Percentiles rank a stretch among this genome's conserved stretches.
Evolutionary conservation across 2,888 invertebrate genomes (phyloP).

Genomic region (Phragmatobia fuliginosa): DNA sequence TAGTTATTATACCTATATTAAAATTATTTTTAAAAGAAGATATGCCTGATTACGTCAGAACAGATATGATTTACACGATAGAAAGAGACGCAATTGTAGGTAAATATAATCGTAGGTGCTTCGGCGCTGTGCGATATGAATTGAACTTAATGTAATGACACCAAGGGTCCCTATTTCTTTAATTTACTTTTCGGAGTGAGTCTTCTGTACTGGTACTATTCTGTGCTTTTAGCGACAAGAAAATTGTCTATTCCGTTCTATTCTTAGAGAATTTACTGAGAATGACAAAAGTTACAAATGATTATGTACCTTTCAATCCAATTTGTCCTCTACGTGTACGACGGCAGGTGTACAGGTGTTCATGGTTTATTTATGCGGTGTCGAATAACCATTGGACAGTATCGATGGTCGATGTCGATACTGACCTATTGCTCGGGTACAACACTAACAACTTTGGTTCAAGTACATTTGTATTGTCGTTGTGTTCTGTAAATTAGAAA

Average conservation of each 20-base stretch:
- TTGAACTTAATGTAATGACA: too few species aligned
- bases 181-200: too few species aligned
- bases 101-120: too few species aligned
- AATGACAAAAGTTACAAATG: neutral
- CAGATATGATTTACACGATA: too few species aligned
- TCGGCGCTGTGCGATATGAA: too few species aligned
- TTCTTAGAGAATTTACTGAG: neutral
- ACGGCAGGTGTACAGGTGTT: conserved; percentile 49
- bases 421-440: conserved; percentile 39
- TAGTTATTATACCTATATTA: too few species aligned
- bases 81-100: too few species aligned
- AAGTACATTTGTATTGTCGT: conserved; percentile 4
- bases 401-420: conserved; percentile 35
- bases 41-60: too few species aligned
- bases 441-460: conserved; percentile 11
- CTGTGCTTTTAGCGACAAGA: too few species aligned
- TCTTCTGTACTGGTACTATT: too few species aligned
- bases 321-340: conserved; percentile 42
- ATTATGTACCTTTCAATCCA: conserved; percentile 23
- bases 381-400: conserved; percentile 36
- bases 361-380: conserved; percentile 54
- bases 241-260: neutral
- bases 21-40: too few species aligned
- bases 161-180: too few species aligned
- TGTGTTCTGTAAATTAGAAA: neutral